Conservation (phyloP, 2,888 invertebrate species). For the Amblyjoppa fuscipennis region DNA sequence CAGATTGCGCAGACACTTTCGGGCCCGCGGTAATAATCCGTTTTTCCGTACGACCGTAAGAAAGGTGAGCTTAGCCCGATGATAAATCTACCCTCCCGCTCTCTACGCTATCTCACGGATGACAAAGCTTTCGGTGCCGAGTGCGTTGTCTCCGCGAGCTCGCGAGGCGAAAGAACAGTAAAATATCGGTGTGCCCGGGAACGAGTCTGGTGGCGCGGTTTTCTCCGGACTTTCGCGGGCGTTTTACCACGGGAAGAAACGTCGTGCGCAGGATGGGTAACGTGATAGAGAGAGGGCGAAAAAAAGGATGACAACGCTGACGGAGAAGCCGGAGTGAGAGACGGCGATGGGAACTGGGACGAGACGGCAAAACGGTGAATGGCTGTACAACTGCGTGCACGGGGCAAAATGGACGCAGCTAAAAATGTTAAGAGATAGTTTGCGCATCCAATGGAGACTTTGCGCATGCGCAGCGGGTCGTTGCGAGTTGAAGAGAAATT, state of each 20-base stretch:
- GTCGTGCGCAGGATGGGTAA: constrained; percentile 32
- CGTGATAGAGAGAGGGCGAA: constrained; percentile 27
- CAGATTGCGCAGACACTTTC: constrained; percentile 19
- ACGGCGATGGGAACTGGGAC: constrained; percentile 27
- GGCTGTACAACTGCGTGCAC: background rate
- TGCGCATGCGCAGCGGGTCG: too few species aligned
- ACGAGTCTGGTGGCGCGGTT: background rate
- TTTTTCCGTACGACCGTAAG: constrained; percentile 54
- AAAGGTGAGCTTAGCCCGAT: constrained; percentile 54
- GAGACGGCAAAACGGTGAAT: background rate
- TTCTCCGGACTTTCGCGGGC: background rate
- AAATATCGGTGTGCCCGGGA: constrained; percentile 24
- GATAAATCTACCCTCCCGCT: constrained; percentile 53
- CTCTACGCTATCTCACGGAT: constrained; percentile 70
- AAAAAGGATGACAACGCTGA: constrained; percentile 40
- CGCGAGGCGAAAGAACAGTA: constrained; percentile 41
- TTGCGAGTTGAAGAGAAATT: too few species aligned
- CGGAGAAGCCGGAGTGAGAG: constrained; percentile 40
- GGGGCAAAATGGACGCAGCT: background rate
- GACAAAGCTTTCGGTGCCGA: constrained; percentile 75
- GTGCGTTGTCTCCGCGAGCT: constrained; percentile 62
- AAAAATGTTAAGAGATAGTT: too few species aligned
- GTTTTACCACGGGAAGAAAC: constrained; percentile 27
- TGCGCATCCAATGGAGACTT: too few species aligned
- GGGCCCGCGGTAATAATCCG: constrained; percentile 48